Evolutionary conservation across 2,113 vertebrate genomes (phyloP), one percentile per base, ranked within the genome.

Genomic region (Gasterosteus nipponicus): DNA sequence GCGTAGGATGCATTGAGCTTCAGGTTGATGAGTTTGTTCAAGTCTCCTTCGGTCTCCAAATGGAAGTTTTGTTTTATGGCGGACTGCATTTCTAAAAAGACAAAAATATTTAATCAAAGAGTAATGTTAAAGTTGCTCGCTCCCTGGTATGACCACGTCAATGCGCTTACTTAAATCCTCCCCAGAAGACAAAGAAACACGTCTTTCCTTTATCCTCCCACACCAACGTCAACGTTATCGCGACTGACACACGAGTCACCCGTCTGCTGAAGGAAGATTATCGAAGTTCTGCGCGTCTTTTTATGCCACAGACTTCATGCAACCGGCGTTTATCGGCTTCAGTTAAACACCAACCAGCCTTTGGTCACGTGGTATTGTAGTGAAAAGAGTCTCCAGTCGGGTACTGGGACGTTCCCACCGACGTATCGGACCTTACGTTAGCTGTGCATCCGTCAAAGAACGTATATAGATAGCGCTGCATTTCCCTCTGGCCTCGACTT

Each of bases 1-100:
- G 92, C 90, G 78, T 94, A 94, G 33, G 93, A 94, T 2, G 93
- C 92, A 8, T 49, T 86, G 63, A 94, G 89, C 74, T 94, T 94
- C 67, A 89, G 67, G 82, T 94, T 93, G 82, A 93, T 67, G 11
- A 94, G 87, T 68, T 92, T 93, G 86, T 94, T 94, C 60, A 94
- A 1, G 73, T 93, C 92, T 7, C 35, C 88, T 70, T 94, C 94
- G 10, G 80, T 89, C 31, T 94, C 93, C 7, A 71, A 33, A 63
- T 94, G 91, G 41, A 92, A 64, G 88, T 94, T 94, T 57, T 94
- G 92, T 82, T 85, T 94, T 0, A 94, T 80, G 5, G 44, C 66
- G 26, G 92, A 92, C 88, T 93, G 93, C 94, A 94, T 94, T 54
- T 93, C 90, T 92, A 35, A 19, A 78, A 75, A 1, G 70, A 11